A percentile compares a stretch with the other conserved stretches of the same genome.
phyloP scores from a whole-genome alignment of 2,113 vertebrate species.

The Fulmarus glacialis region DNA sequence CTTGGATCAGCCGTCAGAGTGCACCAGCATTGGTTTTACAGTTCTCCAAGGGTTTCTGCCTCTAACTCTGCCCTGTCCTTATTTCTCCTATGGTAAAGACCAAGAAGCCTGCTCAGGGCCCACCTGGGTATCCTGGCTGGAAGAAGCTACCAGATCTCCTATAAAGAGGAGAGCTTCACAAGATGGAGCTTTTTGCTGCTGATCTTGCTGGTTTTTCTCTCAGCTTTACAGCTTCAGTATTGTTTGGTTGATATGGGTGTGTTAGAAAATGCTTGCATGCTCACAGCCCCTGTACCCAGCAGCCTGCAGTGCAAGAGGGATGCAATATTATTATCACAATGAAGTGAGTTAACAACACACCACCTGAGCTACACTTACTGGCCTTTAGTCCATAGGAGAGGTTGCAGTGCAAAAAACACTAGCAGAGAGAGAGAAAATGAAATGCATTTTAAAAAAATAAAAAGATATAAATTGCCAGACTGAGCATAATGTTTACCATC shows the following conservation, averaged over 20 bases:
- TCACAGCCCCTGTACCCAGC: neutral
- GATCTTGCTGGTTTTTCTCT: rapidly evolving
- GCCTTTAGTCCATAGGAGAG: neutral
- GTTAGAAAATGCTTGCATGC: neutral
- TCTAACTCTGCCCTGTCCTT: neutral
- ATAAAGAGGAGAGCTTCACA: neutral
- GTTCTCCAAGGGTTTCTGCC: neutral
- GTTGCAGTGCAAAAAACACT: neutral
- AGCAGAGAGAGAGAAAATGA: neutral
- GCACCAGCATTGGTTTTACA: neutral
- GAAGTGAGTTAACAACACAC: neutral
- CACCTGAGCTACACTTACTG: neutral
- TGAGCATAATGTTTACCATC: neutral
- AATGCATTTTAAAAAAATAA: neutral
- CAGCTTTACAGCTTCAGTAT: neutral
- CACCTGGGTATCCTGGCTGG: neutral
- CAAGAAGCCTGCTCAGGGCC: neutral
- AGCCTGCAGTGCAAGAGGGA: neutral
- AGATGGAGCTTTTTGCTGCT: neutral
- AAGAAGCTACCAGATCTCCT: neutral
- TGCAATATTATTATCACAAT: neutral
- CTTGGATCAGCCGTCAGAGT: neutral
- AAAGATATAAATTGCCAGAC: neutral
- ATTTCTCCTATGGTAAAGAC: neutral
- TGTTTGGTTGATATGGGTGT: neutral